These are phyloP conservation scores for Hystrix brachyura DNA, from an alignment of 2,113 vertebrate species.

Conservation along the genomic window DNA sequence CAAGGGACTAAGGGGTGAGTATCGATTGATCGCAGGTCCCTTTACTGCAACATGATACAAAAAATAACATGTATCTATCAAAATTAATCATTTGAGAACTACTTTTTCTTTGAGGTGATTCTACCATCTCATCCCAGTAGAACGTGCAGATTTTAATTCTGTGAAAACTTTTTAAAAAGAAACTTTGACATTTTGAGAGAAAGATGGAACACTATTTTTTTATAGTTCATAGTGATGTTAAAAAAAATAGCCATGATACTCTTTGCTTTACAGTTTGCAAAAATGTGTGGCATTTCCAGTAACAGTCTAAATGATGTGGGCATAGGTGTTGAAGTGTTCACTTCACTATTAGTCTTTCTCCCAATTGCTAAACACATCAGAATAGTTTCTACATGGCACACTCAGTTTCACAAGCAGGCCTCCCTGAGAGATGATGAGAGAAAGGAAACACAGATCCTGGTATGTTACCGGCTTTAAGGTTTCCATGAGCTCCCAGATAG, in stretches of 20 bases:
- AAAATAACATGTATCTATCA: not conserved
- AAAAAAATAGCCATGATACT: not conserved
- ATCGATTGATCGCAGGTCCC: not conserved
- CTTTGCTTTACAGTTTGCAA: constrained; percentile 15
- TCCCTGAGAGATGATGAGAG: not conserved
- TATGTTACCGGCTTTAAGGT: not conserved
- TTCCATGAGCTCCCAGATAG: not conserved
- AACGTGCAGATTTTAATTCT: not conserved
- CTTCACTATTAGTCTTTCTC: not conserved
- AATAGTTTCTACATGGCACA: not conserved
- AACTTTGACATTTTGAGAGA: not conserved
- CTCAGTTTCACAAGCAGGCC: not conserved
- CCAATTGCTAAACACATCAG: not conserved
- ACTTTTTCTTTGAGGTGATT: not conserved
- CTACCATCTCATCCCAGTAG: not conserved
- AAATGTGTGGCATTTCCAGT: not conserved
- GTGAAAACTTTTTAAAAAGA: not conserved
- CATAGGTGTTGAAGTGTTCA: not conserved
- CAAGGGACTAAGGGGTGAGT: not conserved
- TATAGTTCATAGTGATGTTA: not conserved
- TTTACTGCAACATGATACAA: not conserved
- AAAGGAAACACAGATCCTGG: not conserved
- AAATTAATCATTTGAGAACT: not conserved
- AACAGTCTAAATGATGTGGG: not conserved
- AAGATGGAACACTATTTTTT: not conserved